Base-by-base conservation (phyloP, 2,797 vertebrate species). In the Phrynocephalus guinanensis region DNA sequence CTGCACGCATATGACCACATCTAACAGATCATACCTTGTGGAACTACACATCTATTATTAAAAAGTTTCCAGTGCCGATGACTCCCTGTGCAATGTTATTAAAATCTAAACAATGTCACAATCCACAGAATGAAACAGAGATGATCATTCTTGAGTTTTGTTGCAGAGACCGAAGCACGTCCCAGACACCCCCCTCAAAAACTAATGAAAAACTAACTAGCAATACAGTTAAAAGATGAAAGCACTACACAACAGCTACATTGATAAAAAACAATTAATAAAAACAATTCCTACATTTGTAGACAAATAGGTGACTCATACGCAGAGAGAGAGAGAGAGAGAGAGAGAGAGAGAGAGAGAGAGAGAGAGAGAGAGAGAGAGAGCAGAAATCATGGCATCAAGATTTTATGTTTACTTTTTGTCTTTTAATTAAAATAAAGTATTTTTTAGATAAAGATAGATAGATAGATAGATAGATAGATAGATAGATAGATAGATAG, bases 31-130 rank as follows among this genome's bases (percentile, higher is more conserved):
- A 20, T 60, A 48, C 82, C 89, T 88, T 90, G 67, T 83, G 30
- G n/a, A 79, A 38, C n/a, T 56, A 2, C 11, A 15, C 38, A 52
- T 79, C 83, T 87, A 16, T 63, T 90, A 91, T 92, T 84, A 86
- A 82, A 82, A 28, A 80, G 10, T 60, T 92, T 81, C 90, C 71
- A 87, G 87, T 92, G 92, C 48, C 52, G 70, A 68, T 16, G 11
- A 82, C 60, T 90, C 84, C 84, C 82, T 84, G 70, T 83, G 79
- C 78, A 86, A 22, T 1, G 60, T 63, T 84, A 79, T 84, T 90
- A 28, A 89, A 93, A 89, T 85, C 86, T 24, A 50, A 77, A 75
- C 48, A 86, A 72, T 75, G 70, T 48, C 44, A 11, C 73, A 71
- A 86, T 66, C 22, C 48, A 70, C 52, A 44, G 48, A 63, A 75